Conservation (phyloP, 2,888 invertebrate genomes). For the Lobophora halterata region DNA sequence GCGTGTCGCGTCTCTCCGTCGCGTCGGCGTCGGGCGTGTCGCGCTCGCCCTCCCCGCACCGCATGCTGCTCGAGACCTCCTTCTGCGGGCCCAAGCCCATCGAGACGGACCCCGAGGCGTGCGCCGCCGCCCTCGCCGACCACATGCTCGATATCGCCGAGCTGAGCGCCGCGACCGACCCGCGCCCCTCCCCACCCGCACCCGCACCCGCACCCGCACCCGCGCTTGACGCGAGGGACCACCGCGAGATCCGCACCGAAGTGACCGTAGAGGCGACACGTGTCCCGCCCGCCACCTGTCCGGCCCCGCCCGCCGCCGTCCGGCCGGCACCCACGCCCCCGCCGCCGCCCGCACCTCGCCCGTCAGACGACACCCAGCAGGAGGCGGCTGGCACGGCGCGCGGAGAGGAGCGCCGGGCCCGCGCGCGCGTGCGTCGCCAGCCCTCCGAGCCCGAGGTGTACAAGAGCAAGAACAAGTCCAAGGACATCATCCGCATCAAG, state of each 20-base stretch:
- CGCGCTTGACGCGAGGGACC: constrained; percentile 53
- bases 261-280: constrained; percentile 53
- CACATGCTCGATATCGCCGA: constrained; percentile 68
- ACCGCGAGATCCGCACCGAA: constrained; percentile 62
- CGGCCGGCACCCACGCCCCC: constrained; percentile 11
- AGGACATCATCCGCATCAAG: constrained; percentile 82
- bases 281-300: constrained; percentile 16
- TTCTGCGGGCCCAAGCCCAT: constrained; percentile 93
- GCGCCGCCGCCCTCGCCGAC: constrained; percentile 70
- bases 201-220: constrained; percentile 37
- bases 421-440: constrained; percentile 49
- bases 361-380: constrained; percentile 54
- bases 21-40: constrained; percentile 81
- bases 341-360: constrained; percentile 18
- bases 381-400: constrained; percentile 55
- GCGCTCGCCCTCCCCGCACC: constrained; percentile 93
- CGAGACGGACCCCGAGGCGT: constrained; percentile 73
- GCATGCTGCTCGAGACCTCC: constrained; percentile 93
- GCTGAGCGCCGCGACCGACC: constrained; percentile 28
- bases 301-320: constrained; percentile 26
- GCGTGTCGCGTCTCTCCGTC: constrained; percentile 64
- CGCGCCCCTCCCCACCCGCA: constrained; percentile 31
- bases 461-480: constrained; percentile 53
- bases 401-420: constrained; percentile 57
- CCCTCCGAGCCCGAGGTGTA: constrained; percentile 63